phyloP scores from a whole-genome alignment of 2,113 vertebrate species.

The Tor tambroides region DNA sequence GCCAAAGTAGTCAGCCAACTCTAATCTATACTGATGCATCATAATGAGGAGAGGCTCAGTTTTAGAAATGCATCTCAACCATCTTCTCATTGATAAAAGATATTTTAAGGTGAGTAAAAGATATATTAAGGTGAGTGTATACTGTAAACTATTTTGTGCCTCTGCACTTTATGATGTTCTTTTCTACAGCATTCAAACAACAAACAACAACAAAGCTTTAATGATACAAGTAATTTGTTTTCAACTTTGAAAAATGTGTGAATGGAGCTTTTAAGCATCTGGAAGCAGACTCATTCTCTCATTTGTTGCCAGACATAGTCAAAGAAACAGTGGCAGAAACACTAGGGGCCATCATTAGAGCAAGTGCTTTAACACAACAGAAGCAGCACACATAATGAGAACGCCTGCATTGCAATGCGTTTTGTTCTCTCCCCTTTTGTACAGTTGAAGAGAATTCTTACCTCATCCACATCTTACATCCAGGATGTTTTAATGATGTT shows the following conservation, averaged over 20 bases:
- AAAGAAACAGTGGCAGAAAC: neutral
- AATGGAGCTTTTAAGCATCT: neutral
- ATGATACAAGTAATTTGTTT: neutral
- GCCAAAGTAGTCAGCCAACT: neutral
- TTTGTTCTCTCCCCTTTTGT: constrained; percentile 1
- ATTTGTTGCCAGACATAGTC: neutral
- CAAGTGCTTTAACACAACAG: constrained; percentile 13
- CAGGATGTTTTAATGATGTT: constrained; percentile 21
- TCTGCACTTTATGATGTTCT: neutral
- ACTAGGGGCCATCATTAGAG: constrained; percentile 2
- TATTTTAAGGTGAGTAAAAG: too few relatives aligned
- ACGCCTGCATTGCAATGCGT: neutral
- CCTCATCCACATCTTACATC: neutral
- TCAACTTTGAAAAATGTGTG: neutral
- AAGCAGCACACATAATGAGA: neutral
- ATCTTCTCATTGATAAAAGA: constrained; percentile 24
- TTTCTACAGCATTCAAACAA: neutral
- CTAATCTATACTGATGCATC: neutral
- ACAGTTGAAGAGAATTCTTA: constrained; percentile 10
- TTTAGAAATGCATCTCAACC: constrained; percentile 33
- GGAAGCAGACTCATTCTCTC: neutral
- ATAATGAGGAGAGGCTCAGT: neutral
- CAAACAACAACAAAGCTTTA: neutral
- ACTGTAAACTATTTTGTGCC: too few relatives aligned
- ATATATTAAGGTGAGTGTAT: too few relatives aligned